Conservation (phyloP, 2,113 vertebrate genomes). For the Naja naja region DNA sequence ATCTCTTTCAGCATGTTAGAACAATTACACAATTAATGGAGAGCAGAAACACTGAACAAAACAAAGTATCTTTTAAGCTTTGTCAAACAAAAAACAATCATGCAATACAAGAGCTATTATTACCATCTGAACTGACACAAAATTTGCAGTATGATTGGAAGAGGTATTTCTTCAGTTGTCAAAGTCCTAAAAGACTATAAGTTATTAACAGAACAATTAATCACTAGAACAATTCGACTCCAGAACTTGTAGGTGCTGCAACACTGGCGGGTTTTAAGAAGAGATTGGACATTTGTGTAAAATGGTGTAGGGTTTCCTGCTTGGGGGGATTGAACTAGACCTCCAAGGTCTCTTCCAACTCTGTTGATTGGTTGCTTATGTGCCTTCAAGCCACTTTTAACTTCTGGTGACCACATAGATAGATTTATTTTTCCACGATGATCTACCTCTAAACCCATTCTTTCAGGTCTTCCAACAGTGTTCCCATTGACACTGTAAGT, state of each 20-base stretch:
- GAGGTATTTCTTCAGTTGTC: not conserved
- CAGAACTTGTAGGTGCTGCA: no score
- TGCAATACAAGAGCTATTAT: accelerated
- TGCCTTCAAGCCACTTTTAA: not conserved
- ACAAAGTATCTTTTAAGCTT: not conserved
- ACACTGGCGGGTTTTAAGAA: no score
- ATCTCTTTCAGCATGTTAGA: not conserved
- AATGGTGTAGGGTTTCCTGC: no score
- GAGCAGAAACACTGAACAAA: not conserved
- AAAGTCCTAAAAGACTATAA: not conserved
- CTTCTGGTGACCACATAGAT: not conserved
- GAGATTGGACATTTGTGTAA: no score
- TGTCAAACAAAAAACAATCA: not conserved
- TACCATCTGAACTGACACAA: not conserved
- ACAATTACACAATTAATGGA: slow-evolving; percentile 27
- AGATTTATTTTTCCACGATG: not conserved
- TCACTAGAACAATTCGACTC: no score
- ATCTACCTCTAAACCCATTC: not conserved
- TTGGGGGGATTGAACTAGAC: no score
- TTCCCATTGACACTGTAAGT: not conserved
- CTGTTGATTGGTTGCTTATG: not conserved
- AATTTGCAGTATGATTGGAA: not conserved
- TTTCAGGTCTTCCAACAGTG: not conserved
- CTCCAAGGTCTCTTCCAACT: no score
- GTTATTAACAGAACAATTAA: no score